These are phyloP conservation scores for Kudoa iwatai DNA, from an alignment of 30 jellyfish, hydroid and myxozoan genomes.

Conservation along the genomic window DNA sequence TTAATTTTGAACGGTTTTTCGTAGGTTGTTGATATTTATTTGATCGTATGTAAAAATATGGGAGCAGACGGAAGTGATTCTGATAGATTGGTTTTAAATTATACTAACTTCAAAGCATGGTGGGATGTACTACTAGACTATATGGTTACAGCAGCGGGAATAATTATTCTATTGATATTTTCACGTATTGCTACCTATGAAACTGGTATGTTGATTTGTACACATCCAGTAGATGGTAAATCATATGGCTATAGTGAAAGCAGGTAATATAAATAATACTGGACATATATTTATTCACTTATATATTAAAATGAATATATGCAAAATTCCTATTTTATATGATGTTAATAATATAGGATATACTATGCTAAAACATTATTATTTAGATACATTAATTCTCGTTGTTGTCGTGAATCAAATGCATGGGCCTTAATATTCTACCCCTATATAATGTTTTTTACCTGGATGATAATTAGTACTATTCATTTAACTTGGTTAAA, in stretches of 20 bases:
- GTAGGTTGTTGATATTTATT: too few species aligned
- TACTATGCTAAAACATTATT: too few species aligned
- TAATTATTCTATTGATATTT: conserved; percentile 4
- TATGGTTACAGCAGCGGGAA: conserved; percentile 7
- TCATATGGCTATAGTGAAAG: not conserved
- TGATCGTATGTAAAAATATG: too few species aligned
- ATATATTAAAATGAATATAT: too few species aligned
- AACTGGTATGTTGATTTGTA: not conserved
- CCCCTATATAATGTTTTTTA: conserved; percentile 11
- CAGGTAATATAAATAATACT: too few species aligned
- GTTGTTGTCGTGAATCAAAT: conserved; percentile 10
- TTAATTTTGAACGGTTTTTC: too few species aligned
- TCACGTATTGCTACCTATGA: conserved; percentile 5
- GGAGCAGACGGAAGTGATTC: too few species aligned
- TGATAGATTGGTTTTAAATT: too few species aligned
- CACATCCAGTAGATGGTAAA: not conserved
- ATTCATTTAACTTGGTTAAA: conserved; percentile 18
- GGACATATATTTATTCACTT: too few species aligned
- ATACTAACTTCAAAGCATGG: conserved; percentile 26
- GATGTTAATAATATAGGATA: too few species aligned
- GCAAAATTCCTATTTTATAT: too few species aligned
- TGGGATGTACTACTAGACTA: conserved; percentile 30
- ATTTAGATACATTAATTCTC: conserved; percentile 14
- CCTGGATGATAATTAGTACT: conserved; percentile 8
- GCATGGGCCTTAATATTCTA: conserved; percentile 12